These are phyloP conservation scores for Paragorgia papillata DNA, from an alignment of 92 coral and sea anemone species.

Conservation along the genomic window DNA sequence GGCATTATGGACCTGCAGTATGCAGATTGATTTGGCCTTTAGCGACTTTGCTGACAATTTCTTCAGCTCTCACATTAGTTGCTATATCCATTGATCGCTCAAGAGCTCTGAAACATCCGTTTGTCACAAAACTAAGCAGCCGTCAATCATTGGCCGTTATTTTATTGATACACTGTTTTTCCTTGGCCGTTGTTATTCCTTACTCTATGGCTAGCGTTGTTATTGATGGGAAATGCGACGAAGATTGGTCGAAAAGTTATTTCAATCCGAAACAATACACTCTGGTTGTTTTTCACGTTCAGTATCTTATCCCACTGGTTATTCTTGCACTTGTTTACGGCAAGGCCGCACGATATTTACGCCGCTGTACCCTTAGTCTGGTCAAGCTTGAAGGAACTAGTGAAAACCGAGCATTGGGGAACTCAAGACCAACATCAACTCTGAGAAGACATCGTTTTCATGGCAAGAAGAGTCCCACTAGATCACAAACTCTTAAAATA, in stretches of 20 bases:
- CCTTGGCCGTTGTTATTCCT: slow-evolving; percentile 65
- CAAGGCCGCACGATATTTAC: slow-evolving; percentile 73
- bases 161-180: slow-evolving; percentile 48
- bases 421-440: neutral
- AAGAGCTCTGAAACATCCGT: slow-evolving; percentile 86
- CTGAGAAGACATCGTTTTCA: slow-evolving; percentile 4
- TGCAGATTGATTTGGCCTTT: slow-evolving; percentile 84
- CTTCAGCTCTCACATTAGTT: slow-evolving; percentile 85
- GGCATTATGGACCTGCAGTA: slow-evolving; percentile 78
- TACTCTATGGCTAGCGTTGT: slow-evolving; percentile 67
- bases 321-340: slow-evolving; percentile 79
- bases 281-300: slow-evolving; percentile 69
- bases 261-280: slow-evolving; percentile 79
- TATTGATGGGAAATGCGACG: slow-evolving; percentile 58
- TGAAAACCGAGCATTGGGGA: neutral
- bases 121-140: slow-evolving; percentile 69
- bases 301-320: slow-evolving; percentile 76
- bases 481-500: slow-evolving; percentile 12
- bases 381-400: neutral
- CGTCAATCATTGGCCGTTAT: slow-evolving; percentile 67
- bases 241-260: slow-evolving; percentile 68
- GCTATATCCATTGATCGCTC: slow-evolving; percentile 90
- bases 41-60: slow-evolving; percentile 77
- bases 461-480: slow-evolving; percentile 9
- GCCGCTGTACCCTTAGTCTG: slow-evolving; percentile 24